These are phyloP conservation scores for Argyresthia albistria DNA, from an alignment of 2,888 invertebrate genomes.

Conservation along the genomic window DNA sequence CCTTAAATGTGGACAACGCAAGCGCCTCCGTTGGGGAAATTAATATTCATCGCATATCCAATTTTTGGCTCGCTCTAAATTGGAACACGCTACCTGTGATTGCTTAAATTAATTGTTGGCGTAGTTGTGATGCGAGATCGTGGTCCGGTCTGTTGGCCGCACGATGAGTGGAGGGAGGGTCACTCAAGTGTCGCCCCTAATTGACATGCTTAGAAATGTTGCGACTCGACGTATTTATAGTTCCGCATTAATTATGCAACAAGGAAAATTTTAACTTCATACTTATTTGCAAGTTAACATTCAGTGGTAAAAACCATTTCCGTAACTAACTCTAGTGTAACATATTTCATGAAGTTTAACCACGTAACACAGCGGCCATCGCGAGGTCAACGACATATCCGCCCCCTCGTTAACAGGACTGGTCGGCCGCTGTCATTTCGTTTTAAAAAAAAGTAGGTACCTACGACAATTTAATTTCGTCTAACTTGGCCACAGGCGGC, in stretches of 20 bases:
- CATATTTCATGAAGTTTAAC: constrained; percentile 24
- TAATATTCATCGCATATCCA: constrained; percentile 64
- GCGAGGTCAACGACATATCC: constrained; percentile 40
- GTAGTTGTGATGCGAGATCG: constrained; percentile 15
- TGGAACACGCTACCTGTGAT: constrained; percentile 46
- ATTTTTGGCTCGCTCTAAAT: constrained; percentile 57
- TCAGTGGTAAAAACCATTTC: too few species aligned
- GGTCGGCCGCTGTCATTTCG: constrained; percentile 45
- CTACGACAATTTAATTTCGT: constrained; percentile 68
- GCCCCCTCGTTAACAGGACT: constrained; percentile 40
- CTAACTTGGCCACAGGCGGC: constrained; percentile 50
- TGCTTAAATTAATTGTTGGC: constrained; percentile 37
- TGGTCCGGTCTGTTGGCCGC: neutral
- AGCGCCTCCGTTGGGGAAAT: constrained; percentile 57
- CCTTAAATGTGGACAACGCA: constrained; percentile 70
- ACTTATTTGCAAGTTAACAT: too few species aligned
- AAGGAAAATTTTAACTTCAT: too few species aligned
- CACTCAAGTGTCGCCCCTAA: constrained; percentile 2
- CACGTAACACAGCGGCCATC: constrained; percentile 21
- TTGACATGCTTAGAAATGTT: neutral
- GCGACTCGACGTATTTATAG: neutral
- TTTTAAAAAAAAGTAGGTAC: constrained; percentile 42
- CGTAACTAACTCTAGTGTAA: constrained; percentile 10
- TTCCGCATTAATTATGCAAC: too few species aligned
- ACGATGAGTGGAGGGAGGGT: neutral